Evolutionary conservation across 2,113 vertebrate genomes (phyloP).

Genomic region (Pollachius pollachius): DNA sequence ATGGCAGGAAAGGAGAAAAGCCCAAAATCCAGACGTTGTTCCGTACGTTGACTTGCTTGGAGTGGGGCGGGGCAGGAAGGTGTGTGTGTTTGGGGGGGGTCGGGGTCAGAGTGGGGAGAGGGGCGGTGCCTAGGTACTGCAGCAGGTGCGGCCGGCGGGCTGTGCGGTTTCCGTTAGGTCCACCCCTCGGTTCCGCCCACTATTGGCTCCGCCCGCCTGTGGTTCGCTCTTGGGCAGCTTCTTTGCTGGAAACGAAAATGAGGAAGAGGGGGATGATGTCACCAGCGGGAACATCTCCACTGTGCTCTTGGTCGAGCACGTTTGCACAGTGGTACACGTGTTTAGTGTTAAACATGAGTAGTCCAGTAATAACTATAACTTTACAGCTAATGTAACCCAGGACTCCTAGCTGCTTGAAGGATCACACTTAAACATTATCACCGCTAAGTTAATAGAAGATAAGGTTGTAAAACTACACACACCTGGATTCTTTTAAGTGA

Average conservation of each 20-base stretch:
- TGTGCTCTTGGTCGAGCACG: no score
- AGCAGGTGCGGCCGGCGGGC: constrained; percentile 89
- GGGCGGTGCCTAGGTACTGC: constrained; percentile 84
- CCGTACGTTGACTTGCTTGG: constrained; percentile 77
- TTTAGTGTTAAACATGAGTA: no score
- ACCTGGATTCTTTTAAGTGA: no score
- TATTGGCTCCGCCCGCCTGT: constrained; percentile 79
- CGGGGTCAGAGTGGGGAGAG: constrained; percentile 44
- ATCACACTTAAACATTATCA: no score
- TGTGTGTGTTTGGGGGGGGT: constrained; percentile 44
- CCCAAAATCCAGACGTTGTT: constrained; percentile 83
- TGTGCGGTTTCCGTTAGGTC: constrained; percentile 94
- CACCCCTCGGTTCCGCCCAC: constrained; percentile 88
- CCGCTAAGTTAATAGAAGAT: no score
- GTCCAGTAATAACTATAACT: no score
- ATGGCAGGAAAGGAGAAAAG: constrained; percentile 67
- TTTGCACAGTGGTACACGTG: no score
- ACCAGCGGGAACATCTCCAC: no score
- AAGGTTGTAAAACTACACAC: no score
- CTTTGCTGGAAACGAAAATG: constrained; percentile 76
- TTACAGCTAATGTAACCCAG: no score
- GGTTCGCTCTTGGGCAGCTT: constrained; percentile 96
- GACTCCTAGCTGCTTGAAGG: no score
- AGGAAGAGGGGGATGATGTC: neutral
- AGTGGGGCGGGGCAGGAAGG: constrained; percentile 22